Percentiles rank a stretch among this genome's conserved stretches.
phyloP scores from a whole-genome alignment of 2,797 vertebrate genomes.

The Falco cherrug region DNA sequence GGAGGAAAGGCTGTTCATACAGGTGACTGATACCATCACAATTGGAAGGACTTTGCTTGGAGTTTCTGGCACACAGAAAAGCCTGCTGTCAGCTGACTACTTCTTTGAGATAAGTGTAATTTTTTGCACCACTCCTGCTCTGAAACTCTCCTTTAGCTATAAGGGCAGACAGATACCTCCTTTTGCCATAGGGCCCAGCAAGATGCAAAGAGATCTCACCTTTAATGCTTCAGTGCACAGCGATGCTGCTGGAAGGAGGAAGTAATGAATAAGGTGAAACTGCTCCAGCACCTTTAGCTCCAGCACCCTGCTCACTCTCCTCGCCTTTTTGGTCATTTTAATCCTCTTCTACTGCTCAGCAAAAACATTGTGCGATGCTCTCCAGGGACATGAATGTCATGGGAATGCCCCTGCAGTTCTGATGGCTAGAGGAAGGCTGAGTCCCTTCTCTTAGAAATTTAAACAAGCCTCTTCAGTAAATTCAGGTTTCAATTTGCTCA shows the following conservation, averaged over 20 bases:
- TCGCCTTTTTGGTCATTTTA: background rate
- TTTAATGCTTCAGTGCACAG: constrained; percentile 6
- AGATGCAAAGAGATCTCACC: background rate
- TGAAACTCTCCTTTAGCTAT: background rate
- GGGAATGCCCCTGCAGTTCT: background rate
- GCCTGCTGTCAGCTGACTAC: background rate
- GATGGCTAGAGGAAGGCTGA: background rate
- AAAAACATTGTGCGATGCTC: background rate
- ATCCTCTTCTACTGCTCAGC: background rate
- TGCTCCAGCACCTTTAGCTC: background rate
- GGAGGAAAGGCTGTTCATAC: background rate
- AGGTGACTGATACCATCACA: background rate
- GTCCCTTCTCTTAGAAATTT: background rate
- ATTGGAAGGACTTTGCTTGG: background rate
- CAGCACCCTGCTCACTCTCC: background rate
- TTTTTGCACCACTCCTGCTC: background rate
- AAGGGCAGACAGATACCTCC: background rate
- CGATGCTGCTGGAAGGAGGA: constrained; percentile 30
- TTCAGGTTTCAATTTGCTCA: background rate
- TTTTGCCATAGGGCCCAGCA: background rate
- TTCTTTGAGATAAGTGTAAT: background rate
- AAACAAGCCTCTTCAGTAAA: background rate
- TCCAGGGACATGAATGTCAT: background rate
- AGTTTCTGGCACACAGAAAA: background rate
- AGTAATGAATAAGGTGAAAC: background rate